Conservation (phyloP, 2,113 vertebrate genomes). For the Calidris pugnax region DNA sequence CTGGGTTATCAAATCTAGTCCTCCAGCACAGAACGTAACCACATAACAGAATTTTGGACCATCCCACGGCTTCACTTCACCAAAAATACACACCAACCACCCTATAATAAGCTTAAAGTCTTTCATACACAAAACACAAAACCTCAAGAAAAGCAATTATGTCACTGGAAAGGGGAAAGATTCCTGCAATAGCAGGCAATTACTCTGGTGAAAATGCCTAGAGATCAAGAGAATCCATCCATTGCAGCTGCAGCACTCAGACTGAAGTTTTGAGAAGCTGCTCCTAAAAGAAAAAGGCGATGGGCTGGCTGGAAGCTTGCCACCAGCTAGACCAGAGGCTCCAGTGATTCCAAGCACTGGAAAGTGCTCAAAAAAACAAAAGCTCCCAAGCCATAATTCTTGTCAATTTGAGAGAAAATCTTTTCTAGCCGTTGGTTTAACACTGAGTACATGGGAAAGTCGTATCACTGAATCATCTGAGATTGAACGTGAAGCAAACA, state of each 20-base stretch:
- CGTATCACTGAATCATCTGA: not conserved
- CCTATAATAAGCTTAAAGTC: not conserved
- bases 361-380: not conserved
- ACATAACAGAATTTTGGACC: not conserved
- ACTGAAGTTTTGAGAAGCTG: not conserved
- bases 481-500: not conserved
- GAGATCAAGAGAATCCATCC: not conserved
- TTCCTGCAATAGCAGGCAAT: not conserved
- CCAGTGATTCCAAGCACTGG: not conserved
- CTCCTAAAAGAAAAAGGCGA: not conserved
- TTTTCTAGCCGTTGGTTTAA: not conserved
- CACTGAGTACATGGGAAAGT: rapidly evolving
- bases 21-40: not conserved
- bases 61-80: not conserved
- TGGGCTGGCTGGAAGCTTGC: not conserved
- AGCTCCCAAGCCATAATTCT: not conserved
- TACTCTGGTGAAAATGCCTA: not conserved
- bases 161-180: not conserved
- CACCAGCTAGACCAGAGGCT: not conserved
- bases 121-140: not conserved
- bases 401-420: not conserved
- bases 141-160: not conserved
- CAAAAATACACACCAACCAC: not conserved
- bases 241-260: not conserved
- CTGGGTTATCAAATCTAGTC: not conserved